Evolutionary conservation across 2,113 vertebrate genomes (phyloP), one percentile per base, ranked within the genome.

Genomic region (Callospermophilus lateralis): DNA sequence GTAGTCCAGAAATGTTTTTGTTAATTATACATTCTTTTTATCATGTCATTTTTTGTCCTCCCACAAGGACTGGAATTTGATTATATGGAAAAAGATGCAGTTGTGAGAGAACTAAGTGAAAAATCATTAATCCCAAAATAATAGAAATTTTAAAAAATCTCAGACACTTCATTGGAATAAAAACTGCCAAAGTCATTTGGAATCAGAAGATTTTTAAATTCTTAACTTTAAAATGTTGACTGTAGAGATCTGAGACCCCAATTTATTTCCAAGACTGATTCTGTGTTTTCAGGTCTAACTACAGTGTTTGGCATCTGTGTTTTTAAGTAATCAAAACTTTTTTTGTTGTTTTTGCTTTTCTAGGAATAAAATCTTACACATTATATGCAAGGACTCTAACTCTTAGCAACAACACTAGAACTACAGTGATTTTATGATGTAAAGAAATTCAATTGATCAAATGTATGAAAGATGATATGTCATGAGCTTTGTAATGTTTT

Each of bases 71-170:
- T 51, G 37, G 32, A 83, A 24, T 34, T 74, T 32, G 10, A 45
- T 42, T 4, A 42, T 42, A 42, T 42, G 42, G 42, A 8, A 45
- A 45, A 45, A 45, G 42, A 45, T 45, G 17, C 55, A 83, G 22
- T 17, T 83, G 16, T 84, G n/a, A n/a, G 13, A 74, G 70, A 95
- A 26, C 53, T 87, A n/a, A 78, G 63, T 51, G 67, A 90, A 91
- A n/a, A 51, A 63, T 55, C 19, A 84, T 34, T 39, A 42, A 93
- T 87, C 77, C 12, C 19, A 45, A 79, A 76, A 42, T 32, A 55
- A 16, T 51, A 32, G 12, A 51, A 51, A 7, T 45, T 45, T 13
- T 13, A 26, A 73, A 63, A 34, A 37, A 53, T 53, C 4, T 26
- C 11, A 73, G 74, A 91, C 1, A 45, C 42, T 8, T 45, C 42